A percentile compares a stretch with the other conserved stretches of the same genome.
These are phyloP conservation scores for Phasia obesa DNA, from an alignment of 2,888 invertebrate species.

Conservation along the genomic window DNA sequence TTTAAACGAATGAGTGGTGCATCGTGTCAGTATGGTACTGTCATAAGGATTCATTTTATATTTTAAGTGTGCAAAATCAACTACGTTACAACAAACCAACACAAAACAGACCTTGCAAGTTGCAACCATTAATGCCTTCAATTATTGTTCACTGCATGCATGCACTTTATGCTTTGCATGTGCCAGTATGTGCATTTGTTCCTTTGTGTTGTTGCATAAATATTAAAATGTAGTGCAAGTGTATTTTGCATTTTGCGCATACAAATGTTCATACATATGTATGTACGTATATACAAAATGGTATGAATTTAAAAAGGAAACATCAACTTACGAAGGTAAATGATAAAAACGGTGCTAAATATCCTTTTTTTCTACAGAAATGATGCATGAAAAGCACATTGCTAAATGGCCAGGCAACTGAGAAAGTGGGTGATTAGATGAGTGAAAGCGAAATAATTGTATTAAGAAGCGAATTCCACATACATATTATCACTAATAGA, in stretches of 20 bases:
- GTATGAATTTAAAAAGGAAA: not conserved
- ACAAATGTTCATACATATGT: constrained; percentile 8
- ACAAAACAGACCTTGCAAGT: constrained; percentile 61
- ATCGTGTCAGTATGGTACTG: constrained; percentile 70
- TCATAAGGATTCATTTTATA: constrained; percentile 65
- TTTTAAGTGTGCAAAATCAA: constrained; percentile 51
- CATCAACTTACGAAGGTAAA: constrained; percentile 2
- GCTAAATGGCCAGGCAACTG: not conserved
- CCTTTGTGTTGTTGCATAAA: constrained; percentile 40
- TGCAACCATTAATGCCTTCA: constrained; percentile 57
- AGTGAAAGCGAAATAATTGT: not conserved
- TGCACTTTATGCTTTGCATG: constrained; percentile 6
- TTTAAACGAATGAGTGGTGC: constrained; percentile 66
- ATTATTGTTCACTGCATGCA: constrained; percentile 66
- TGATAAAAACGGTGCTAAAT: constrained; percentile 48
- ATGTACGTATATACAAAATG: not conserved
- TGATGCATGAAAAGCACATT: constrained; percentile 6
- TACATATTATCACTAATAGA: too few relatives aligned
- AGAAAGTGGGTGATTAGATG: not conserved
- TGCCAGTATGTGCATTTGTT: constrained; percentile 27
- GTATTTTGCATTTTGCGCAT: constrained; percentile 16
- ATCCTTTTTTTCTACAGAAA: constrained; percentile 17
- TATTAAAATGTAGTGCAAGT: constrained; percentile 5
- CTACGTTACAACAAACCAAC: constrained; percentile 39
- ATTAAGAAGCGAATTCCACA: not conserved